Evolutionary conservation across 2,888 invertebrate genomes (phyloP), one percentile per base, ranked within the genome.

Genomic region (Lithophane socia): DNA sequence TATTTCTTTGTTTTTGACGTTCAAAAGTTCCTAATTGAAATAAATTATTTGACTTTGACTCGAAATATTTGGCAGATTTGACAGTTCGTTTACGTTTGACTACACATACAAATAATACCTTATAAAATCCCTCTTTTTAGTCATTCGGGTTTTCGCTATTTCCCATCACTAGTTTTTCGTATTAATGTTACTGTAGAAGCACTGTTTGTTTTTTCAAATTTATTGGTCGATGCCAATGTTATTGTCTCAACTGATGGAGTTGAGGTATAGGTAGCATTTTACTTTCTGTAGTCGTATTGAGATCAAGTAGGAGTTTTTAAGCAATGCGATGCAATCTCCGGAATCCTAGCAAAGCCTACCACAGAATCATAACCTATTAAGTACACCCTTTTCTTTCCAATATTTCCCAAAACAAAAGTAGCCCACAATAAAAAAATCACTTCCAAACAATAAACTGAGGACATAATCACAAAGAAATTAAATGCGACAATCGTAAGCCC

Each of bases 391-490:
- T 72, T 18, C 4, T 16, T 60, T 65, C 8, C 12, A 54, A 12
- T 24, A 54, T 58, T 63, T 21, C 24, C n/a, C 16, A 61, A 83
- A 72, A 82, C 1, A 2, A 70, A 24, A 66, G 1, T 29, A 54
- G 5, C 24, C 63, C 47, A 24, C 47, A 54, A 54, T 52, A 68
- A 63, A 37, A 69, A n/a, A 74, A 71, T 58, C 60, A 85, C 24
- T 52, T 60, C 54, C 61, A 63, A 80, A 82, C 79, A 82, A 88
- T 87, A 80, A 79, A 88, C 74, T 13, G 56, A 21, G 75, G 64
- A 84, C 86, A 79, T 78, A 88, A 86, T 86, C 70, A 88, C 79
- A 84, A 76, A 77, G 65, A 78, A 88, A 88, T 87, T 84, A 88
- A 88, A 80, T 37, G 80, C 80, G 77, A 75, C 86, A 80, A 82